Percentiles rank a stretch among this genome's conserved stretches.
Conservation (phyloP, 2,888 invertebrate genomes). For the Leuctra nigra region DNA sequence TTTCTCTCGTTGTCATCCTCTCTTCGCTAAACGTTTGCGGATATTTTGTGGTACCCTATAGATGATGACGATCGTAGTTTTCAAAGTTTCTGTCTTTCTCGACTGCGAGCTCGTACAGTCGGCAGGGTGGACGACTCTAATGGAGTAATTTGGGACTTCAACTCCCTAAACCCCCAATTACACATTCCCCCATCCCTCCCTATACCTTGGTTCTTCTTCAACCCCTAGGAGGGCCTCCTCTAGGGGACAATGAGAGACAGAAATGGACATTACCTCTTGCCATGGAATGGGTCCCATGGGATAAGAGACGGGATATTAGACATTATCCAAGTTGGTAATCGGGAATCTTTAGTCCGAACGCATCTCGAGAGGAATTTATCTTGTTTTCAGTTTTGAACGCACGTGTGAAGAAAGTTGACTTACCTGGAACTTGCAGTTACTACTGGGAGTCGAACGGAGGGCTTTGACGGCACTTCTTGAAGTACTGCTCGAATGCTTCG, state of each 20-base stretch:
- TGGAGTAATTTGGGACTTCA: conserved; percentile 28
- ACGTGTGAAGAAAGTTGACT: no score
- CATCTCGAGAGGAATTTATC: no score
- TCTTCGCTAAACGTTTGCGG: no score
- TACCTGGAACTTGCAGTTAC: no score
- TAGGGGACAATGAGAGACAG: conserved; percentile 22
- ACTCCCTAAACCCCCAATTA: conserved; percentile 28
- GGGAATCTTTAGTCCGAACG: no score
- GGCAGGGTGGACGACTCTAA: conserved; percentile 20
- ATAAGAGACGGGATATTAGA: background rate
- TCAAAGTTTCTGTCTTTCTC: conserved; percentile 2
- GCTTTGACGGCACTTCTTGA: no score
- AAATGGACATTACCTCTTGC: conserved; percentile 28
- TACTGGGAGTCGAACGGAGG: no score
- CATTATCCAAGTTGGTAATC: conserved; percentile 4
- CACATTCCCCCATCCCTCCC: conserved; percentile 24
- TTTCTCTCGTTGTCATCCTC: no score
- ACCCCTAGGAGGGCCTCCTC: conserved; percentile 22
- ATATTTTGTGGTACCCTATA: conserved; percentile 3
- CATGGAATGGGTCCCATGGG: conserved; percentile 25
- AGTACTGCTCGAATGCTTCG: no score
- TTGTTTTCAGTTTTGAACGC: no score
- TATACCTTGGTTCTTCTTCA: background rate
- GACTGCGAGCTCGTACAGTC: conserved; percentile 4
- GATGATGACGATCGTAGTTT: conserved; percentile 13